Evolutionary conservation across 2,113 vertebrate species (phyloP), one percentile per base, ranked within the genome.

Genomic region (Gymnocephalus cernua): DNA sequence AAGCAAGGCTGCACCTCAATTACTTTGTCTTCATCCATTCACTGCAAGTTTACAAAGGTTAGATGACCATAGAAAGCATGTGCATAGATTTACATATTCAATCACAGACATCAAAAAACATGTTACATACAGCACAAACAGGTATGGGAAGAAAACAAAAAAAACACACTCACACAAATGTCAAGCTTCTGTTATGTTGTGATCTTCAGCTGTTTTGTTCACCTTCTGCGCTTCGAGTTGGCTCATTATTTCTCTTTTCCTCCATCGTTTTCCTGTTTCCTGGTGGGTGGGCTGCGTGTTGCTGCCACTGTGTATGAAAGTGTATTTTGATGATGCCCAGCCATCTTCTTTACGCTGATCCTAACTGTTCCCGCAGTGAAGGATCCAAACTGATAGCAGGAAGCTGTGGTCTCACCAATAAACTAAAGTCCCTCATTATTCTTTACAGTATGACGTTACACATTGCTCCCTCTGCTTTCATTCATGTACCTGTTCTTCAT

Each of bases 241-340:
- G 41, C 85, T 90, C 86, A 79, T 91, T 89, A 87, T 92, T 87
- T 69, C 65, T 81, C 54, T 88, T 65, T 76, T 74, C 54, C 54
- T 61, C 66, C 74, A 32, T 84, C n/a, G 65, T 78, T 89, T 89
- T 82, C 45, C 74, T 76, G 67, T 78, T n/a, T n/a, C 73, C 79
- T 83, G 61, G 51, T 67, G 41, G 61, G 47, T 67, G 41, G 80
- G 57, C 62, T 59, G 23, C 62, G 12, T 70, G 50, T 68, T 62
- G 44, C 74, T 76, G 38, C 75, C 63, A 63, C 9, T 73, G 45
- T 6, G 29, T 25, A 15, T 67, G 2, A 53, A 77, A 68, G 54
- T 65, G 23, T 47, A 38, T 84, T 88, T 74, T 80, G 58, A 83
- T 80, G 68, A 63, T 63, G 61, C 53, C 50, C 65, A 62, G 71